Evolutionary conservation across 2,113 vertebrate species (phyloP).

Genomic region (Megaleporinus macrocephalus): DNA sequence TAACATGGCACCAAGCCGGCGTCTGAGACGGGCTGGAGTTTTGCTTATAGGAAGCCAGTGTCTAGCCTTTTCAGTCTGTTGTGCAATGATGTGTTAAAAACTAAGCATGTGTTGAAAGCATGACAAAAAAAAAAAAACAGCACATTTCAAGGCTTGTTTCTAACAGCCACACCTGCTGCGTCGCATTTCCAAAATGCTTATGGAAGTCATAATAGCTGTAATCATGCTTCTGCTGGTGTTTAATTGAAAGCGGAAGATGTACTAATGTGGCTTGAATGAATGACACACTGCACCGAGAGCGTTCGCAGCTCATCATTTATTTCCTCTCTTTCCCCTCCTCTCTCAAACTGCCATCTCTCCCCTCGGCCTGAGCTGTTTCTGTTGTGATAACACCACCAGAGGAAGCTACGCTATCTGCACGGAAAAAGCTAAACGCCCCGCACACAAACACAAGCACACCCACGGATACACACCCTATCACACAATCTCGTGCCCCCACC

Average conservation of each 20-base stretch:
- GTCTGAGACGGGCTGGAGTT: slow-evolving; percentile 12
- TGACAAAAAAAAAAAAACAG: not conserved
- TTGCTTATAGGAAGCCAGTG: slow-evolving; percentile 25
- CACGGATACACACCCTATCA: not conserved
- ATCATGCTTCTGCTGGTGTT: slow-evolving; percentile 5
- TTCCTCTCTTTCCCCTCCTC: not conserved
- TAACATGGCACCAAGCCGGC: not conserved
- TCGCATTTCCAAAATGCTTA: not conserved
- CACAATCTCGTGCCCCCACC: not conserved
- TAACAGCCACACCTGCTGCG: not conserved
- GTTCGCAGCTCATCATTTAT: not conserved
- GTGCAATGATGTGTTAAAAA: not conserved
- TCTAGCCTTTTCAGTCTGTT: slow-evolving; percentile 10
- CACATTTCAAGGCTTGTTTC: not conserved
- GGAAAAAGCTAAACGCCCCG: not conserved
- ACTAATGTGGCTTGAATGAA: not conserved
- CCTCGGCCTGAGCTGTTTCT: not conserved
- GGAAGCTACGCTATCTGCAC: not conserved
- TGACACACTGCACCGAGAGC: not conserved
- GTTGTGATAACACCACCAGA: slow-evolving; percentile 1
- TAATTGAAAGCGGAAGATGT: slow-evolving; percentile 21
- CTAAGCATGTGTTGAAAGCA: not conserved
- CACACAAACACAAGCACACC: not conserved
- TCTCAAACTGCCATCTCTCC: not conserved
- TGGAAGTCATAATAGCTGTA: not conserved